Conservation (phyloP, 2,113 vertebrate species). For the Pangasianodon gigas region DNA sequence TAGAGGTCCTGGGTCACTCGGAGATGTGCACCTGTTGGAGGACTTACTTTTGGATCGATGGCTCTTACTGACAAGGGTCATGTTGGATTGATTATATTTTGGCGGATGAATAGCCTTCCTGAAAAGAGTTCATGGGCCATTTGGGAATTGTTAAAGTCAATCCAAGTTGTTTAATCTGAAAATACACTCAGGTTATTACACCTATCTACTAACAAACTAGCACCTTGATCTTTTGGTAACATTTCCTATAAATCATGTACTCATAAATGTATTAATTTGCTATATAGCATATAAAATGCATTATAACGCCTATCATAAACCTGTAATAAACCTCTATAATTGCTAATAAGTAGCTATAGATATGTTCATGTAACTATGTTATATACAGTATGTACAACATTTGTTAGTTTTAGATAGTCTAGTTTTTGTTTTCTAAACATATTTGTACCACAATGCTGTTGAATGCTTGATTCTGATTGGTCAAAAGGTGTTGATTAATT, state of each 20-base stretch:
- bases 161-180: constrained; percentile 10
- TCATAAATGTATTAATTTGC: background rate
- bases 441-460: background rate
- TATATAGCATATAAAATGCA: background rate
- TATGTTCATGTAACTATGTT: background rate
- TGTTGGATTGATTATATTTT: constrained; percentile 41
- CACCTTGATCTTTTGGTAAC: background rate
- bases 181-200: background rate
- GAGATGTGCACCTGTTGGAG: constrained; percentile 63
- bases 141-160: constrained; percentile 1
- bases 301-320: background rate
- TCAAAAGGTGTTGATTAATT: background rate
- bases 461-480: background rate
- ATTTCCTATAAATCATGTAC: background rate
- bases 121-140: constrained; percentile 13
- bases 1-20: constrained; percentile 53
- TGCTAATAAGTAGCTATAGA: background rate
- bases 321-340: background rate
- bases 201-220: background rate
- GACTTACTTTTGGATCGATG: constrained; percentile 40
- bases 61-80: constrained; percentile 41
- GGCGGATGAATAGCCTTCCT: constrained; percentile 22
- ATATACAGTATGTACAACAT: background rate
- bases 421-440: background rate
- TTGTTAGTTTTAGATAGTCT: background rate